These are phyloP conservation scores for Bembecia ichneumoniformis DNA, from an alignment of 2,888 invertebrate species.

Conservation along the genomic window DNA sequence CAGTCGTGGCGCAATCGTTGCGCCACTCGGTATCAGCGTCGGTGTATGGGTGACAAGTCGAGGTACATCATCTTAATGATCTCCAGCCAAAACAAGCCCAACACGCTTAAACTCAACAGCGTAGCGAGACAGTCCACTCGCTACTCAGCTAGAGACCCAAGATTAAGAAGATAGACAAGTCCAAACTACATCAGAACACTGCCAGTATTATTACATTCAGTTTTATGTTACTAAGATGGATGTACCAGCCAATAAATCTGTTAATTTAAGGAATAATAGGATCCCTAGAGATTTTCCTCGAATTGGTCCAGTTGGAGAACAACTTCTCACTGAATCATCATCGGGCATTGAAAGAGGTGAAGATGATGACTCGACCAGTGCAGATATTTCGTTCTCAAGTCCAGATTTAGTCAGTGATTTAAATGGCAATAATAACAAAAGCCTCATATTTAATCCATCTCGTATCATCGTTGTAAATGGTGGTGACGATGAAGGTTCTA, in stretches of 20 bases:
- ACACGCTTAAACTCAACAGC: constrained; percentile 61
- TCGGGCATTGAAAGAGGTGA: constrained; percentile 67
- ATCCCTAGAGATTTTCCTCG: constrained; percentile 34
- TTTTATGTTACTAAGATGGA: constrained; percentile 45
- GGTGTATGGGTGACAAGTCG: constrained; percentile 52
- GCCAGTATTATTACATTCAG: constrained; percentile 49
- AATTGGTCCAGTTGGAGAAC: constrained; percentile 34
- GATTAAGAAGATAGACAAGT: constrained; percentile 70
- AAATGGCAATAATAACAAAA: constrained; percentile 32
- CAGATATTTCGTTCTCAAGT: constrained; percentile 49
- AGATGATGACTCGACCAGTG: constrained; percentile 40
- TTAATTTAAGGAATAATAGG: constrained; percentile 41
- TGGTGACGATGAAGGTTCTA: constrained; percentile 16
- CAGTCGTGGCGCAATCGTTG: constrained; percentile 36
- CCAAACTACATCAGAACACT: constrained; percentile 16
- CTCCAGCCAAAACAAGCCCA: constrained; percentile 66
- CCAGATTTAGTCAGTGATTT: constrained; percentile 28
- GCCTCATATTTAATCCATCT: background rate
- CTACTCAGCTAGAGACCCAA: constrained; percentile 70
- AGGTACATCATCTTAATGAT: constrained; percentile 51
- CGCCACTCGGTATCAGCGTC: constrained; percentile 35
- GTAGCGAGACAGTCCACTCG: constrained; percentile 64
- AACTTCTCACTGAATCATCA: constrained; percentile 56
- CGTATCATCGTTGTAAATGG: constrained; percentile 25
- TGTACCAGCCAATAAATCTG: constrained; percentile 24